Conservation (phyloP, 2,113 vertebrate genomes). For the Plectropomus leopardus region DNA sequence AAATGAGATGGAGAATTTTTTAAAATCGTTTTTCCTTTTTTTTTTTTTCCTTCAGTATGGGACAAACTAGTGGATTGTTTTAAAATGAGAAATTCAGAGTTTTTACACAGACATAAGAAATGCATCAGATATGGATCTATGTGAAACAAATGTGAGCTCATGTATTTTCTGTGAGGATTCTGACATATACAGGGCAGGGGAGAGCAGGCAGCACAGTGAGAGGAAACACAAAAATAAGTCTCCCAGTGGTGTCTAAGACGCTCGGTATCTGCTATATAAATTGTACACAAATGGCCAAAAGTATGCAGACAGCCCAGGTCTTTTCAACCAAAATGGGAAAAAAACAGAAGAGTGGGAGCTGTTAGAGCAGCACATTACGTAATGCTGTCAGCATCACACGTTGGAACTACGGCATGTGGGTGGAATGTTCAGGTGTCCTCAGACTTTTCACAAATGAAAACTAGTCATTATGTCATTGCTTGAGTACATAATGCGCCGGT, state of each 20-base stretch:
- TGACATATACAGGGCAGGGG: background rate
- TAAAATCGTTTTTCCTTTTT: background rate
- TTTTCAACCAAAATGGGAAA: no score
- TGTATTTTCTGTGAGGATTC: constrained; percentile 30
- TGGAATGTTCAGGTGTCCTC: background rate
- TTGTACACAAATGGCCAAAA: background rate
- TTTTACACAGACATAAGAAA: constrained; percentile 58
- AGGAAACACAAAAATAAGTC: background rate
- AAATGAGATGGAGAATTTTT: constrained; percentile 22
- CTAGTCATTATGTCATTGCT: background rate
- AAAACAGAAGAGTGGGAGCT: background rate
- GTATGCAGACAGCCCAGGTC: background rate
- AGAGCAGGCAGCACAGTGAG: background rate
- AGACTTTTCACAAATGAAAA: background rate
- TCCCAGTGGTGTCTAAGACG: background rate
- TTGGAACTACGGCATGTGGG: background rate
- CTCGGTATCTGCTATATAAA: no score
- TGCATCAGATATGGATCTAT: constrained; percentile 67
- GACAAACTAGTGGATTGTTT: constrained; percentile 37
- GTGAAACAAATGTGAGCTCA: constrained; percentile 40
- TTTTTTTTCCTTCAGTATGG: background rate
- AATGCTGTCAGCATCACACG: background rate
- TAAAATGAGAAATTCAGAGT: constrained; percentile 23
- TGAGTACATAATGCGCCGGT: background rate
- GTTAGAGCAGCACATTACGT: background rate